A percentile compares a stretch with the other conserved stretches of the same genome.
Conservation (phyloP, 2,113 vertebrate species). For the Pogonocichla stellata region DNA sequence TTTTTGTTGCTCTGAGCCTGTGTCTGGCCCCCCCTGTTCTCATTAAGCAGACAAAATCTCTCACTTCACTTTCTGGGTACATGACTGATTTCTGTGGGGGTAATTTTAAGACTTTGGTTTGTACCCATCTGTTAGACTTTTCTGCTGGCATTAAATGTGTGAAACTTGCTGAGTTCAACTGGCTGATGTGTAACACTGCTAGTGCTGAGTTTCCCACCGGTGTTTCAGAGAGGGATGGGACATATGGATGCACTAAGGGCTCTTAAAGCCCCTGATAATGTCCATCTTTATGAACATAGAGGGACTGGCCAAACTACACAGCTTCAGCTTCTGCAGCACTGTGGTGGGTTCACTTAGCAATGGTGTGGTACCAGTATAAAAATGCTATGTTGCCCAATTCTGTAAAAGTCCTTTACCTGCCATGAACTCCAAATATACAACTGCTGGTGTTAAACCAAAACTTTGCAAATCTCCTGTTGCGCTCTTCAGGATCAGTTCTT, state of each 20-base stretch:
- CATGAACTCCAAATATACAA: not conserved
- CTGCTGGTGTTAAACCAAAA: conserved; percentile 10
- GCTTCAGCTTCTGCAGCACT: not conserved
- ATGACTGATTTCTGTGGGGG: not conserved
- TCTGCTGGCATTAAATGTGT: not conserved
- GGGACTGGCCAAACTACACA: not conserved
- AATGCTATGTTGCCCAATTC: not conserved
- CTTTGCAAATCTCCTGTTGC: conserved; percentile 1
- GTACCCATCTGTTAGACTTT: not conserved
- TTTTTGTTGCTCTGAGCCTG: not conserved
- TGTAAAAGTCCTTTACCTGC: not conserved
- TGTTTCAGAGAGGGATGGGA: not conserved
- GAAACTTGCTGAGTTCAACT: not conserved
- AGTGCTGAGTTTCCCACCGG: not conserved
- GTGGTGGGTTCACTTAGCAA: not conserved
- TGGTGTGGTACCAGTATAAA: not conserved
- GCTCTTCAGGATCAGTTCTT: conserved; percentile 44
- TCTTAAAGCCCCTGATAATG: not conserved
- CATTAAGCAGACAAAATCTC: not conserved
- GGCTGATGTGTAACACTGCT: not conserved
- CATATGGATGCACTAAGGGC: accelerated
- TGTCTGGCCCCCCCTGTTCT: not conserved
- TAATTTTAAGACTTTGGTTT: not conserved
- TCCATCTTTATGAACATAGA: accelerated
- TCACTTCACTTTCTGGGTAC: not conserved